phyloP scores from a whole-genome alignment of 2,888 invertebrate species.

The Ypsolopha scabrella region DNA sequence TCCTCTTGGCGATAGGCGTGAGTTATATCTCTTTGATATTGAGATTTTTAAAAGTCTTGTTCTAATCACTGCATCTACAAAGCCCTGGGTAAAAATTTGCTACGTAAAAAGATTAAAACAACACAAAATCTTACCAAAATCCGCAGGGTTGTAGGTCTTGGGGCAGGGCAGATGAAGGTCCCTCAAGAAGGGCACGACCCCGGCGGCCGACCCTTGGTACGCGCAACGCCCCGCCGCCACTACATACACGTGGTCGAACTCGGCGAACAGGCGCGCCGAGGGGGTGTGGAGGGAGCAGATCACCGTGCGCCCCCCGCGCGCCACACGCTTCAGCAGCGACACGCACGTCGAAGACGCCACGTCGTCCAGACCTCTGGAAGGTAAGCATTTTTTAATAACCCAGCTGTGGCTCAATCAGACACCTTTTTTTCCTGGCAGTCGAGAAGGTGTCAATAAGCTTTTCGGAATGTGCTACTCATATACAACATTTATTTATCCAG shows the following conservation, averaged over 20 bases:
- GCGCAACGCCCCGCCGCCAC: slow-evolving; percentile 91
- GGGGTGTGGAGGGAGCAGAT: slow-evolving; percentile 98
- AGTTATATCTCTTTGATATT: neutral
- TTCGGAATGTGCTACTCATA: too few relatives aligned
- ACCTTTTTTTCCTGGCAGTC: too few relatives aligned
- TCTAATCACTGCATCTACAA: neutral
- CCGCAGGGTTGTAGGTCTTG: slow-evolving; percentile 94
- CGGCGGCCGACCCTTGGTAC: slow-evolving; percentile 84
- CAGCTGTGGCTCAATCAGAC: too few relatives aligned
- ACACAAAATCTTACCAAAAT: slow-evolving; percentile 80
- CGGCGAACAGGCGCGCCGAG: slow-evolving; percentile 90
- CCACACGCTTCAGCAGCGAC: slow-evolving; percentile 84
- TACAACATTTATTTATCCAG: too few relatives aligned
- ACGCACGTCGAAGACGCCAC: slow-evolving; percentile 91
- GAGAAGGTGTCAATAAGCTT: too few relatives aligned
- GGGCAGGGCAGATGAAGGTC: slow-evolving; percentile 87
- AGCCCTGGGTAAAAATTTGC: neutral
- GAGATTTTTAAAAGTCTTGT: neutral
- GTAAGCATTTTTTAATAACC: too few relatives aligned
- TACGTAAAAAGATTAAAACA: neutral
- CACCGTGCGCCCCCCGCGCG: slow-evolving; percentile 89
- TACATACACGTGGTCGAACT: slow-evolving; percentile 93
- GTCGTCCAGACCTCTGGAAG: slow-evolving; percentile 88
- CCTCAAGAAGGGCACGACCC: slow-evolving; percentile 85
- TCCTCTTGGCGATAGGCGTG: too few relatives aligned